Evolutionary conservation across 2,797 vertebrate species (phyloP), one percentile per base, ranked within the genome.

Genomic region (Falco naumanni): DNA sequence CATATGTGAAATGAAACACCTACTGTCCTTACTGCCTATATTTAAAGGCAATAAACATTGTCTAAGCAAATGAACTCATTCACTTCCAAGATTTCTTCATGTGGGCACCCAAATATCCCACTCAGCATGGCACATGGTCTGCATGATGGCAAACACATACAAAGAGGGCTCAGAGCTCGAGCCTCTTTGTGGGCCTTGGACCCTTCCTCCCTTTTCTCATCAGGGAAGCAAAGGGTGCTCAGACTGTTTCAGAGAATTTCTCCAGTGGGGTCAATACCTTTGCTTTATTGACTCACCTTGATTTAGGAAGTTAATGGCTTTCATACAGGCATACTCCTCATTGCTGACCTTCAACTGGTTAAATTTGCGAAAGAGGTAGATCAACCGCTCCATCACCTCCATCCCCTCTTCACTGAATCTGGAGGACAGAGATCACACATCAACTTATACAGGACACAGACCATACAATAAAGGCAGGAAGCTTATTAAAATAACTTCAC

Each of bases 231-330:
- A 56, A 72, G 47, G 5, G 20, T 47, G 59, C 66, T 88, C 43
- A 48, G 37, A 9, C 15, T 8, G 28, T 25, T 51, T 16, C 47
- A 57, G 66, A 70, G 56, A 47, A 57, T 8, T 59, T 37, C 69
- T 63, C 61, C 16, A 11, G 56, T 1, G 31, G 28, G 56, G 28
- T 28, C 1, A 7, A 51, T 4, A 15, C 11, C n/a, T 60, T 9
- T 56, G 26, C 17, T 26, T 11, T 13, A 2, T 13, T 1, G 0
- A 71, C 98, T 98, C 98, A 99, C 99, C 99, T 98, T 99, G 99
- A 96, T 99, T 99, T 33, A 99, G 99, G 98, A 99, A 99, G 98
- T 99, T 99, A 98, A 99, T 99, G 97, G 99, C 99, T 98, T 99
- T 99, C 99, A 99, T 99, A 77, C 99, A 99, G 1, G 99, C 99